Conservation (phyloP, 2,888 invertebrate species). For the Leucozona laternaria region DNA sequence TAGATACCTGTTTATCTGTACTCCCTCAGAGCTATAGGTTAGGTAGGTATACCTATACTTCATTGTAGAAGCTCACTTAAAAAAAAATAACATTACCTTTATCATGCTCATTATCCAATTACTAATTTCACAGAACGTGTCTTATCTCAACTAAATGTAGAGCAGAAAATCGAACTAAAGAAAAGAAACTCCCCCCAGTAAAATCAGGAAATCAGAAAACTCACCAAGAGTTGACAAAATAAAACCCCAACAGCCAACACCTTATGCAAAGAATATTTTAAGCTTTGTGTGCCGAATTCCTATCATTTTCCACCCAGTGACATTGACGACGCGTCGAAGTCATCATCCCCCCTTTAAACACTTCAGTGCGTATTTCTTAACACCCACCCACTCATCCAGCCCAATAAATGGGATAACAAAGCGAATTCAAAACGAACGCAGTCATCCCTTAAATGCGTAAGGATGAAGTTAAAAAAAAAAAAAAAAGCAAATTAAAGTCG, state of each 20-base stretch:
- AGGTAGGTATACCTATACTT: not conserved
- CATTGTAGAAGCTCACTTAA: not conserved
- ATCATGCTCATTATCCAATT: constrained; percentile 74
- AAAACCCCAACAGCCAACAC: constrained; percentile 45
- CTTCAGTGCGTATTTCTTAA: constrained; percentile 45
- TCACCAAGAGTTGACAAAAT: not conserved
- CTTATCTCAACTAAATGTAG: constrained; percentile 37
- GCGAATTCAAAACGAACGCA: constrained; percentile 27
- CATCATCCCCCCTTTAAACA: constrained; percentile 55
- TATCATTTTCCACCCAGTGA: constrained; percentile 8
- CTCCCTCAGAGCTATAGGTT: not conserved
- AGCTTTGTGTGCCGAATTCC: constrained; percentile 45
- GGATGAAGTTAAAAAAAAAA: not conserved
- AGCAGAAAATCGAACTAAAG: constrained; percentile 23
- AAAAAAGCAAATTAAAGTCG: constrained; percentile 62
- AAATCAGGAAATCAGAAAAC: constrained; percentile 7
- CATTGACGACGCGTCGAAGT: not conserved
- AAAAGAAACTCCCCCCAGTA: not conserved
- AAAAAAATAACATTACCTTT: constrained; percentile 38
- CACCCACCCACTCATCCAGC: constrained; percentile 25
- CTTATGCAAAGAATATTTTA: constrained; percentile 69
- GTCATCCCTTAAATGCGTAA: constrained; percentile 22
- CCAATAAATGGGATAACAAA: constrained; percentile 9
- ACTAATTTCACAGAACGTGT: constrained; percentile 65
- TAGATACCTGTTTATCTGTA: constrained; percentile 48